Evolutionary conservation across 2,888 invertebrate genomes (phyloP), one percentile per base, ranked within the genome.

Genomic region (Archips crataeganus): DNA sequence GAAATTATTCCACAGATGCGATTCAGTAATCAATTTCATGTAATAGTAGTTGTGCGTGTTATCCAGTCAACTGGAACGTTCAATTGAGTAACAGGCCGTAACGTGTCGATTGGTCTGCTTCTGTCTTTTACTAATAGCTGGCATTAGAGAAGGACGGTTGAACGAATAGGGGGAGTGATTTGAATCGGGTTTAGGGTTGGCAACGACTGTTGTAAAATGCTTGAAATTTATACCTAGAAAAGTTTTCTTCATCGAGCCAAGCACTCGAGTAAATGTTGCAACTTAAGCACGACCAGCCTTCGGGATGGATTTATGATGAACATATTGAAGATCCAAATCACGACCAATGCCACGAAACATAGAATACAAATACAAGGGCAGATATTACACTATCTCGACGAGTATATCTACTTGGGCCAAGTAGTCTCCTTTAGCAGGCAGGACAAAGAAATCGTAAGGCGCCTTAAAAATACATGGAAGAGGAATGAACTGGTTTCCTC

Each of bases 21-120:
- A 23, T 54, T 15, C 23, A 23, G 54, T 54, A 54, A 54, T 54
- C 23, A 54, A 63, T 32, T 36, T 15, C 36, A 42, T 8, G 39
- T 23, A 42, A 39, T 45, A 45, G 57, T 54, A 34, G 39, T 47
- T 59, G 9, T 57, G 67, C 62, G 66, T 72, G 72, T 10, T 39
- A 32, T 6, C n/a, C 60, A 62, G 32, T 72, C 54, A 36, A 57
- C 57, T 62, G 72, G 23, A 72, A 63, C 72, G 23, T 23, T 54
- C 60, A 36, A 45, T 71, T 72, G 67, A 36, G 67, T 72, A 72
- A 72, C 2, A 10, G 45, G 61, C 42, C 42, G 51, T 72, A 13
- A 34, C 45, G n/a, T 45, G 42, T 62, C 15, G 34, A 57, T 45
- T n/a, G n/a, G 34, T n/a, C 13, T 54, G 45, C 34, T 23, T 10